Evolutionary conservation across 1,140 invertebrate species (phyloP), one percentile per base, ranked within the genome.

Genomic region (Drosophila kanapiae): DNA sequence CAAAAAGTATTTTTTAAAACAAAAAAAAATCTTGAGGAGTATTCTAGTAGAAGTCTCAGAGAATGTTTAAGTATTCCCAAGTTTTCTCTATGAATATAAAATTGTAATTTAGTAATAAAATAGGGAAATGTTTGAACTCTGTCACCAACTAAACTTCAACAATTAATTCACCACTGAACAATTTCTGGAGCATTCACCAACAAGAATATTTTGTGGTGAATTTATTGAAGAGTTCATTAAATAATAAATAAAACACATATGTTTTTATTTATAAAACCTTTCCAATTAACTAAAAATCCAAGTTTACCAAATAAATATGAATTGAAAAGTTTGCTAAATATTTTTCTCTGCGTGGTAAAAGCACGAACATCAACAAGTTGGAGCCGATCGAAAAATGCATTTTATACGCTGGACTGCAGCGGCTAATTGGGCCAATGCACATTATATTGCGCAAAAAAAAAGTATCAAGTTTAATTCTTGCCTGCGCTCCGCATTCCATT

Each of bases 371-470:
- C 63, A 63, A 47, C 63, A 18, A 40, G 45, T 49, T 51, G 54
- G 35, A 60, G 49, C 23, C 51, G 51, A 71, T 31, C 42, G 49
- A n/a, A 72, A 71, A 72, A 42, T 57, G 51, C 75, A 70, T 77
- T 65, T 78, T 62, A 77, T 61, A 70, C 62, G 53, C 59, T 61
- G 68, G 68, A 37, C 64, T 85, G 75, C 67, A 69, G 60, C 57
- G 43, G 70, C 62, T 87, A 87, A 87, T 86, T 82, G 78, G 79
- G 82, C 83, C 82, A 86, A 80, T 82, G 71, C 70, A 76, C 70
- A 77, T 31, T 57, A 56, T 57, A 59, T 38, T 56, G 35, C 53
- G 38, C 43, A 45, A 16, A 38, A 37, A 54, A 14, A 56, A 56
- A 54, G 38, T 60, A 47, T 43, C 57, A 48, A 78, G 51, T 53